Base-by-base conservation (phyloP, 2,888 invertebrate species). In the Agonopterix alstromeriana region DNA sequence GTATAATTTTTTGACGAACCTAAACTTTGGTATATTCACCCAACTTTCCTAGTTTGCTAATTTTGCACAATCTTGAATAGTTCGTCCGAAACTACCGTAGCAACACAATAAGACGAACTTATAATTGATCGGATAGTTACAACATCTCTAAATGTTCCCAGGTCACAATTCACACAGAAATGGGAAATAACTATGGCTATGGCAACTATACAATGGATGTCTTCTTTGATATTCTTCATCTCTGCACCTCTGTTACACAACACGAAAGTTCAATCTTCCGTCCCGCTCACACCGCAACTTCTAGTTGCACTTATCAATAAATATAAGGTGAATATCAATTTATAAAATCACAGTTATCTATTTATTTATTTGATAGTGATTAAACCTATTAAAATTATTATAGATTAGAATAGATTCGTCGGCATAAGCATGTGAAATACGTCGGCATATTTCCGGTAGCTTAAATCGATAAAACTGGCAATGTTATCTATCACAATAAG, bases 171-270 rank as follows among this genome's bases (percentile, higher is more conserved):
- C 47, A 54, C 59, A 0, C 53, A 44, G 7, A 57, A 55, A 10
- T 50, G 65, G 27, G 55, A 65, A 3, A 52, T 49, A 1, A 49
- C 50, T 0, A 36, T 76, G 48, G 59, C 62, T 9, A 70, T 75
- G 70, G 66, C 68, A 0, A 69, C 69, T 5, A 61, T 75, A 10
- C 77, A 77, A 46, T 76, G 76, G 77, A 46, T 77, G 48, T 75
- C 77, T 2, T 61, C 72, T 2, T 53, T 73, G 10, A 8, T 74
- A 3, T 70, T 55, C 54, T 74, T 66, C 52, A 55, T 67, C 2
- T 54, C 67, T 2, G 63, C 66, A 3, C 70, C 74, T 3, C 36
- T 77, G 9, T 63, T 63, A 42, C 50, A 58, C 8, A 64, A 50
- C 49, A 70, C 71, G 2, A 62, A 74, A 36, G 14, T 77, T 9